Evolutionary conservation across 2,888 invertebrate genomes (phyloP), one percentile per base, ranked within the genome.

Genomic region (Trissolcus japonicus): DNA sequence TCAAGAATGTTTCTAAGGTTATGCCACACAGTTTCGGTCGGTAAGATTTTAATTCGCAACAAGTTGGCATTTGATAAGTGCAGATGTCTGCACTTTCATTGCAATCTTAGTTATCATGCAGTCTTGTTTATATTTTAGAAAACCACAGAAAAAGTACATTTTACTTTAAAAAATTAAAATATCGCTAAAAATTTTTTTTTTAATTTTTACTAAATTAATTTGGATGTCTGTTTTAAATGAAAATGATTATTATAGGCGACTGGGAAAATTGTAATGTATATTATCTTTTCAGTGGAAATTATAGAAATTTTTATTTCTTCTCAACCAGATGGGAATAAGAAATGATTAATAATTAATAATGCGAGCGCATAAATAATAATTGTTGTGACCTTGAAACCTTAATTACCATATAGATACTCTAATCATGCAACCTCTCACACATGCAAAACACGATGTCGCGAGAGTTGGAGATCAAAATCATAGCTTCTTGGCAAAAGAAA

Each of bases 391-490:
- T 63, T 63, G 25, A 13, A 14, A 54, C 11, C 29, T 63, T 46
- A 54, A 43, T 55, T 63, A 54, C 62, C 25, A 21, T 53, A 54
- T 63, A 63, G 53, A 63, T 17, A 54, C 54, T 41, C 54, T 35
- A 29, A 46, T 63, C 46, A 40, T 19, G 29, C 7, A 41, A 29
- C 54, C 43, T 62, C 43, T 16, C 25, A 41, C 14, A 53, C 62
- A 41, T 54, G 63, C 43, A 54, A 54, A 63, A 17, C 16, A 54
- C 11, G 13, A 16, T 13, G 3, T 48, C 1, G 7, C 14, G 16
- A 25, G 53, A 25, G 62, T 63, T 43, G 54, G 11, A 46, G 62
- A 54, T 63, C 62, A 62, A 43, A 29, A 16, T 7, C n/a, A 46
- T 11, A 46, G 6, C 1, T 46, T 7, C 9, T 14, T 43, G 2